Percentiles rank a stretch among this genome's conserved stretches.
phyloP scores from a whole-genome alignment of 1,140 invertebrate species.

The Drosophila melanogaster region DNA sequence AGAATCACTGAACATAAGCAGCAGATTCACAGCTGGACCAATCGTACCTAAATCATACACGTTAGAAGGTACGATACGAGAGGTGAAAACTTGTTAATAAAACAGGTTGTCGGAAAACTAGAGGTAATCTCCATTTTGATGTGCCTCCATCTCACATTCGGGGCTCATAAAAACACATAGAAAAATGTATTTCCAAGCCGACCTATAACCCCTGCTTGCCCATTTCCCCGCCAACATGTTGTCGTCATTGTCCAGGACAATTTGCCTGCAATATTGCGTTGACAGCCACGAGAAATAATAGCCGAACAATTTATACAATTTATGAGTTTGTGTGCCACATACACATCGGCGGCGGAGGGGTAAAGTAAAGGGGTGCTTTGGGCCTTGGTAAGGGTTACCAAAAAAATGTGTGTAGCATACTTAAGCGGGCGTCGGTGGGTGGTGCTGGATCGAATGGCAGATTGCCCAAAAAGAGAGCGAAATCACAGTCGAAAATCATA shows the following conservation, averaged over 20 bases:
- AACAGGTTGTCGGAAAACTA: background rate
- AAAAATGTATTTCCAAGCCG: background rate
- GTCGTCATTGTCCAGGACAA: conserved; percentile 53
- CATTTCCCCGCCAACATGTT: conserved; percentile 16
- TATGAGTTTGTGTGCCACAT: conserved; percentile 72
- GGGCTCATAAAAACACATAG: background rate
- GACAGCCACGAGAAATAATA: conserved; percentile 82
- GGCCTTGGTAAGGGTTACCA: conserved; percentile 56
- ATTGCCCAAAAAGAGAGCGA: conserved; percentile 23
- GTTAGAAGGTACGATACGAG: too few relatives aligned
- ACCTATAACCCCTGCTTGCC: background rate
- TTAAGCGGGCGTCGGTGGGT: conserved; percentile 33
- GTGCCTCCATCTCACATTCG: background rate
- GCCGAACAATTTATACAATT: conserved; percentile 82
- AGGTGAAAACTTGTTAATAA: too few relatives aligned
- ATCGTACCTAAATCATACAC: too few relatives aligned
- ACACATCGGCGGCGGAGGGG: conserved; percentile 39
- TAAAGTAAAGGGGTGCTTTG: background rate
- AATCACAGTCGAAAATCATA: conserved; percentile 79
- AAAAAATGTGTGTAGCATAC: conserved; percentile 53
- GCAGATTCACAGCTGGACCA: too few relatives aligned
- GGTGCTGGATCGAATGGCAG: conserved; percentile 14
- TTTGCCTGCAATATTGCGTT: conserved; percentile 78
- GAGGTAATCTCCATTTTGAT: background rate
- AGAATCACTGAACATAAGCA: background rate